These are phyloP conservation scores for Excalfactoria chinensis DNA, from an alignment of 2,113 vertebrate genomes.

Conservation along the genomic window DNA sequence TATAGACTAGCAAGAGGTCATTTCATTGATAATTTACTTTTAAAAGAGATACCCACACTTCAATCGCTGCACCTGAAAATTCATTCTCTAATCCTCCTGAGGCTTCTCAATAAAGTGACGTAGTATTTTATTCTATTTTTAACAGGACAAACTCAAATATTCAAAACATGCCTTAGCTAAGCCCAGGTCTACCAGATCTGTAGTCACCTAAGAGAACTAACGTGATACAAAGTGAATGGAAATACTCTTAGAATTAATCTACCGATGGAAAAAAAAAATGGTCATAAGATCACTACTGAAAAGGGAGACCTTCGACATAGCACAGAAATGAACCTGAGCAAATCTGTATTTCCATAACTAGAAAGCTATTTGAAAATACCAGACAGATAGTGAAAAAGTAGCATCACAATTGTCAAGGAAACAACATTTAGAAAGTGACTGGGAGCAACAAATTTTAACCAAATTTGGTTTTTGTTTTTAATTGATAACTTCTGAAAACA, in stretches of 20 bases:
- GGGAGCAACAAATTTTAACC: neutral
- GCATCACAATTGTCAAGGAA: neutral
- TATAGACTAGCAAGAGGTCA: neutral
- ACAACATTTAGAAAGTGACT: neutral
- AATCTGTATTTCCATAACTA: neutral
- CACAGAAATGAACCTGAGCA: neutral
- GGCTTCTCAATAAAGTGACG: neutral
- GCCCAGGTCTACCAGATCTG: neutral
- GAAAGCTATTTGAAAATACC: neutral
- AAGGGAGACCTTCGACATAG: neutral
- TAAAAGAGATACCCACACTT: neutral
- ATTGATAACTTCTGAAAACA: neutral
- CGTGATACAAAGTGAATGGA: neutral
- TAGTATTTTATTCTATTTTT: neutral
- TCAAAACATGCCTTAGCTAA: neutral
- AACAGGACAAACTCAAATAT: neutral
- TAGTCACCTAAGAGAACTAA: neutral
- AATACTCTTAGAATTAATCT: neutral
- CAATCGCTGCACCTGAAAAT: neutral
- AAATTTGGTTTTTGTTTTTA: neutral
- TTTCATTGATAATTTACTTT: slow-evolving; percentile 22
- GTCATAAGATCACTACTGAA: neutral
- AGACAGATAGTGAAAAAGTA: neutral
- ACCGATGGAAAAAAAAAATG: neutral
- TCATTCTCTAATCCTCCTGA: neutral